A percentile compares a stretch with the other conserved stretches of the same genome.
Conservation (phyloP, 2,113 vertebrate species). For the Solea senegalensis region DNA sequence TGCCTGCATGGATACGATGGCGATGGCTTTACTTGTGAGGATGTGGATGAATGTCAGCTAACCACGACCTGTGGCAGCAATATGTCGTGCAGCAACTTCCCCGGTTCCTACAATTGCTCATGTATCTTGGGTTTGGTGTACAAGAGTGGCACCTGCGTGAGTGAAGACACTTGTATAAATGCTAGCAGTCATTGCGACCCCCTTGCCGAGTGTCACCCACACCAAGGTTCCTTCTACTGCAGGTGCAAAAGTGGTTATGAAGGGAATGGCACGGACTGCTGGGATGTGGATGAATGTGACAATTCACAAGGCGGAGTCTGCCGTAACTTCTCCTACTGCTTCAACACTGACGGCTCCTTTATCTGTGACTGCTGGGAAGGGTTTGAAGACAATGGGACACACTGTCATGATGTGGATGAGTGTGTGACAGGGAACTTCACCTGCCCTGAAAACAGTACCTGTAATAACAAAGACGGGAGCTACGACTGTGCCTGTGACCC, state of each 20-base stretch:
- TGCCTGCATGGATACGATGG: slow-evolving; percentile 80
- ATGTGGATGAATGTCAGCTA: slow-evolving; percentile 81
- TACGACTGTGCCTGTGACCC: slow-evolving; percentile 77
- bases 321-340: slow-evolving; percentile 74
- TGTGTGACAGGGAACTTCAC: slow-evolving; percentile 69
- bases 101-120: slow-evolving; percentile 79
- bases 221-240: slow-evolving; percentile 80
- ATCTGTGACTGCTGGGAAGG: slow-evolving; percentile 80
- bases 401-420: slow-evolving; percentile 81
- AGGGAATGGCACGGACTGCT: slow-evolving; percentile 79
- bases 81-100: slow-evolving; percentile 79
- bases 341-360: slow-evolving; percentile 81
- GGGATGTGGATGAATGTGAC: slow-evolving; percentile 81
- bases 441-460: slow-evolving; percentile 78
- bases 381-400: slow-evolving; percentile 73
- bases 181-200: slow-evolving; percentile 65
- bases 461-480: slow-evolving; percentile 74
- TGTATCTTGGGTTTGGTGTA: slow-evolving; percentile 73
- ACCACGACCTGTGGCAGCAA: slow-evolving; percentile 68
- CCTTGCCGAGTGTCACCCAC: slow-evolving; percentile 67
- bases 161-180: slow-evolving; percentile 70
- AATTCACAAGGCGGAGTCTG: slow-evolving; percentile 52
- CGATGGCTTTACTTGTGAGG: slow-evolving; percentile 77
- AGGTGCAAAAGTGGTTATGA: slow-evolving; percentile 74
- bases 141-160: slow-evolving; percentile 74